These are phyloP conservation scores for Climacteris rufus DNA, from an alignment of 2,113 vertebrate genomes.

Conservation along the genomic window DNA sequence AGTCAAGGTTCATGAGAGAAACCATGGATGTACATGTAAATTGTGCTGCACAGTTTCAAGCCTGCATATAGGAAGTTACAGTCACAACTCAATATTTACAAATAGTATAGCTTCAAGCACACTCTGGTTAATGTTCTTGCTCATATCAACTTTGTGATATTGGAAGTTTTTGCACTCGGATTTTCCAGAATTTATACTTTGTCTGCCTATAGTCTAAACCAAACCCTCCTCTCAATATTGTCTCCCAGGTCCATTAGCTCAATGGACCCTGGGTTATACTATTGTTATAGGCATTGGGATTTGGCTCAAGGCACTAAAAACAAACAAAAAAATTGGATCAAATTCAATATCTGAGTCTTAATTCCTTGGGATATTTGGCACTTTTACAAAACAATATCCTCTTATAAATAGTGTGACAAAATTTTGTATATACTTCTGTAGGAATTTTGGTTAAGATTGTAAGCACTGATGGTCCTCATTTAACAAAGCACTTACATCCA, in stretches of 20 bases:
- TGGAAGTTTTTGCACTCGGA: not conserved
- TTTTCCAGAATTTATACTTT: not conserved
- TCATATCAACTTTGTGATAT: not conserved
- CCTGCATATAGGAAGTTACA: not conserved
- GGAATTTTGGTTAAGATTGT: not conserved
- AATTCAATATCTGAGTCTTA: not conserved
- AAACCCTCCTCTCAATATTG: not conserved
- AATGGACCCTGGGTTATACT: not conserved
- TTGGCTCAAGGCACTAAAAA: fast-evolving
- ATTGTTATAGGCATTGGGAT: not conserved
- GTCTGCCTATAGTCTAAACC: not conserved
- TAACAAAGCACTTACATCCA: not conserved
- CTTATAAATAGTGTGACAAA: not conserved
- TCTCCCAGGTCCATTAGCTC: not conserved
- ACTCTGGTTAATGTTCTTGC: not conserved
- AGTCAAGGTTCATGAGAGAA: not conserved
- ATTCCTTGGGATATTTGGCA: not conserved
- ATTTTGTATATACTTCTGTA: not conserved
- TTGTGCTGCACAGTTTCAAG: not conserved
- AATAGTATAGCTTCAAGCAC: not conserved
- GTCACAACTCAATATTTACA: not conserved
- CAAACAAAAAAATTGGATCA: not conserved
- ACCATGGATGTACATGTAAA: not conserved
- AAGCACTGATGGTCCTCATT: not conserved
- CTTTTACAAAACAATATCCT: not conserved